A percentile compares a stretch with the other conserved stretches of the same genome.
These are phyloP conservation scores for Sycobia sp. DNA, from an alignment of 1,140 invertebrate genomes.

Conservation along the genomic window DNA sequence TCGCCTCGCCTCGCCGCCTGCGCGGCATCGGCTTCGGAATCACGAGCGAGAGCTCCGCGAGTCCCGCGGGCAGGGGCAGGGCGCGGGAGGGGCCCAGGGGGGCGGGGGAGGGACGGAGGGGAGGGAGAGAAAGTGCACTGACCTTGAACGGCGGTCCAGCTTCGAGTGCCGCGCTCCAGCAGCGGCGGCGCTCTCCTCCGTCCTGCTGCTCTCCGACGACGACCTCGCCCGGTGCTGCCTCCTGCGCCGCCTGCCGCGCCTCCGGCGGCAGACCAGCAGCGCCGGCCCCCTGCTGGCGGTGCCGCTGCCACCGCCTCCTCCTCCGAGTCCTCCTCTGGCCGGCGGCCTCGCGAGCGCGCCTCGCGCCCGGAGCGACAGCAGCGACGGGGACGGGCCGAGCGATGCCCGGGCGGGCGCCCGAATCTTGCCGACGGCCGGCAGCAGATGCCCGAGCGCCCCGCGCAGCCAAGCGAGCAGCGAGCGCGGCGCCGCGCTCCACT, in stretches of 20 bases:
- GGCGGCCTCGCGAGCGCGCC: background rate
- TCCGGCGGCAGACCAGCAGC: background rate
- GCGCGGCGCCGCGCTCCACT: slow-evolving; percentile 4
- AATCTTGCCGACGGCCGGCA: background rate
- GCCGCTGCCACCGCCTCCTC: no score
- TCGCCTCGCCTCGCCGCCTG: no score
- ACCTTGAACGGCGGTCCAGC: slow-evolving; percentile 55
- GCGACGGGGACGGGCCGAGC: background rate
- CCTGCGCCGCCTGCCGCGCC: background rate
- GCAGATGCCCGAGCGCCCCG: background rate
- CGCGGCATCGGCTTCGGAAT: background rate
- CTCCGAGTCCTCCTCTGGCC: no score
- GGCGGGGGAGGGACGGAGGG: background rate
- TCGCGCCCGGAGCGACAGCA: background rate
- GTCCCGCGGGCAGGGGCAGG: background rate
- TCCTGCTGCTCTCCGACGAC: no score
- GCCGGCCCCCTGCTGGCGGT: background rate
- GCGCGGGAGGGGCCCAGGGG: background rate
- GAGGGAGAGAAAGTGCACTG: slow-evolving; percentile 35
- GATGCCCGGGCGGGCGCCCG: background rate
- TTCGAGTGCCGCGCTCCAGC: slow-evolving; percentile 22
- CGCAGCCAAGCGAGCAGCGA: slow-evolving; percentile 16
- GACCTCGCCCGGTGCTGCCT: background rate
- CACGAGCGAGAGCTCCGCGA: background rate
- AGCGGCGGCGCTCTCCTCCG: background rate